Base-by-base conservation (phyloP, 2,797 vertebrate genomes). In the Lates japonicus region DNA sequence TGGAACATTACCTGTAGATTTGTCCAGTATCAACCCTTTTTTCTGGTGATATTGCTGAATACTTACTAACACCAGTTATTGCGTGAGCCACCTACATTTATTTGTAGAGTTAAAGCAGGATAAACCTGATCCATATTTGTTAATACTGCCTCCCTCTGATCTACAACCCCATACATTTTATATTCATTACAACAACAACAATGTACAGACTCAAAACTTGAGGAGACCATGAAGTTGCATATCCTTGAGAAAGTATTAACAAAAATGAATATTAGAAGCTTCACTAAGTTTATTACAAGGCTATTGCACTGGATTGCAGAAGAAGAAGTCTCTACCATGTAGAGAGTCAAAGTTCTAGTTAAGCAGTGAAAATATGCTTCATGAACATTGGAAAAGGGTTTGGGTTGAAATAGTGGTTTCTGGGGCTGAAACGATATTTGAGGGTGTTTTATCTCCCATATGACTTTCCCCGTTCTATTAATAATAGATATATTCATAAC, bases 401-500 rank as follows among this genome's bases (percentile, higher is more conserved):
- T 59, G 25, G 42, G 66, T 62, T 65, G 70, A 59, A 83, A 72
- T 12, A 41, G 16, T 41, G 6, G 39, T 75, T 84, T 81, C 42
- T 59, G 16, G 59, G 54, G 20, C 54, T 65, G 52, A 79, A 80
- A 63, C 67, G 5, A 59, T 69, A 61, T 81, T 77, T 62, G n/a
- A 74, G 41, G 46, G 46, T 70, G 46, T 64, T 79, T 75, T 60
- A 78, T 70, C 42, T 61, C 60, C 37, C 46, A 48, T 35, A 41
- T 46, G 49, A 49, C 49, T 44, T 41, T 29, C 41, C 8, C 74
- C 51, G 44, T 65, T 76, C 67, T 75, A 76, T 82, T 78, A 82
- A 82, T 81, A 74, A 81, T 81, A 70, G 29, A 86, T 78, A 49
- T 82, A 86, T 82, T 72, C 66, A 88, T 83, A 84, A 83, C 74